phyloP scores from a whole-genome alignment of 2,113 vertebrate species.

The Paraplagusia blochii region DNA sequence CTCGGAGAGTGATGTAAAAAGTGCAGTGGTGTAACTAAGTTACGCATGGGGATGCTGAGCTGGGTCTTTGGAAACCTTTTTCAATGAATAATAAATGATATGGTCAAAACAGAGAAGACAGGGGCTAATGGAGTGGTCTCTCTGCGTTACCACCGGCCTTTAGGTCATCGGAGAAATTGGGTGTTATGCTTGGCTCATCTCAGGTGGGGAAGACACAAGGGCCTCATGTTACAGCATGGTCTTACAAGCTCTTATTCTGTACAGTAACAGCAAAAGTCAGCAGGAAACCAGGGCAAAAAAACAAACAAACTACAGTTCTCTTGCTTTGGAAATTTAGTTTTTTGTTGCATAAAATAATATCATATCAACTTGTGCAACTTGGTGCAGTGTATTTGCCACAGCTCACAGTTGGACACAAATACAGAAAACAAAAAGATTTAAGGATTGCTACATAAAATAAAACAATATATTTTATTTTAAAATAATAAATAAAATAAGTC shows the following conservation, averaged over 20 bases:
- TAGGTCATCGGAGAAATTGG: constrained; percentile 1
- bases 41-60: constrained; percentile 46
- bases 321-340: too few species aligned
- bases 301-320: too few species aligned
- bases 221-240: constrained; percentile 23
- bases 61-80: constrained; percentile 52
- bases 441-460: too few species aligned
- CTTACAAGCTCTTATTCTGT: background rate
- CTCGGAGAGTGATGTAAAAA: constrained; percentile 27
- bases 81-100: constrained; percentile 62
- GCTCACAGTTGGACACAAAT: too few species aligned
- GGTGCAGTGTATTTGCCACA: too few species aligned
- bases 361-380: too few species aligned
- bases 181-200: background rate
- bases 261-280: background rate
- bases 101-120: constrained; percentile 47
- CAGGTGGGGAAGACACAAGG: constrained; percentile 19
- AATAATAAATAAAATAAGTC: too few species aligned
- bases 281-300: too few species aligned
- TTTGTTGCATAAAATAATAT: too few species aligned
- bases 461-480: too few species aligned
- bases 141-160: constrained; percentile 25
- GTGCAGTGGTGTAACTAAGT: constrained; percentile 44
- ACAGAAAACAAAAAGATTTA: too few species aligned
- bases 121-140: constrained; percentile 30